Evolutionary conservation across 2,797 vertebrate species (phyloP).

Genomic region (Merluccius polli): DNA sequence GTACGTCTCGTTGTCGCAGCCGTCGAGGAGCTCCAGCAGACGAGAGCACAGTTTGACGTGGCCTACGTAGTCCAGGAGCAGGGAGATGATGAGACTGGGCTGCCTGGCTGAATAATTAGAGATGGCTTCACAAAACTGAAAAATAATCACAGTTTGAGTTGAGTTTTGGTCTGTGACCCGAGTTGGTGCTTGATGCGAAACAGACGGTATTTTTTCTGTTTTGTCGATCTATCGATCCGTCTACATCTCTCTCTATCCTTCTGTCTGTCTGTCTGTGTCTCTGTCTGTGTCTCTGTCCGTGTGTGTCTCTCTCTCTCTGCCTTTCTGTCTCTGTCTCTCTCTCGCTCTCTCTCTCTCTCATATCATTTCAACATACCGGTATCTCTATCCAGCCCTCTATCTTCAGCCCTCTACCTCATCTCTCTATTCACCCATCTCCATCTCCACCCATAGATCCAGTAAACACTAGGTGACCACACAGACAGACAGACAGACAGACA

Average conservation of each 20-base stretch:
- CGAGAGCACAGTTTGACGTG: slow-evolving; percentile 82
- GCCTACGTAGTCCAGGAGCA: slow-evolving; percentile 85
- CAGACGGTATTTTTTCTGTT: not conserved
- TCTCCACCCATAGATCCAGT: too few relatives aligned
- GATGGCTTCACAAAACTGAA: slow-evolving; percentile 88
- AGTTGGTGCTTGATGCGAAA: not conserved
- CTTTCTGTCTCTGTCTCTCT: not conserved
- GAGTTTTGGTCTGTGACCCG: not conserved
- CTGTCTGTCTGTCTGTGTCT: not conserved
- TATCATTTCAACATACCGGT: too few relatives aligned
- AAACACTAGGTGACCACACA: not conserved
- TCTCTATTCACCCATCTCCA: too few relatives aligned
- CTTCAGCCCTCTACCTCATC: too few relatives aligned
- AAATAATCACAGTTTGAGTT: slow-evolving; percentile 10
- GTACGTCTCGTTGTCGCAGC: slow-evolving; percentile 74
- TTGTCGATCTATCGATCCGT: not conserved
- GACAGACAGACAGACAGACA: not conserved
- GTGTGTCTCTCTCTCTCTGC: not conserved
- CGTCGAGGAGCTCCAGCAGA: slow-evolving; percentile 81
- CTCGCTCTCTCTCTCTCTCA: not conserved
- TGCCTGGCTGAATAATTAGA: slow-evolving; percentile 67
- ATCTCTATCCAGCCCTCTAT: too few relatives aligned
- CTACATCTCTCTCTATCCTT: not conserved
- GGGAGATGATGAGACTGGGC: slow-evolving; percentile 80
- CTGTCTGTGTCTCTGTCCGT: not conserved